Percentiles rank a stretch among this genome's conserved stretches.
Conservation (phyloP, 2,888 invertebrate species). For the Catonia carolina region DNA sequence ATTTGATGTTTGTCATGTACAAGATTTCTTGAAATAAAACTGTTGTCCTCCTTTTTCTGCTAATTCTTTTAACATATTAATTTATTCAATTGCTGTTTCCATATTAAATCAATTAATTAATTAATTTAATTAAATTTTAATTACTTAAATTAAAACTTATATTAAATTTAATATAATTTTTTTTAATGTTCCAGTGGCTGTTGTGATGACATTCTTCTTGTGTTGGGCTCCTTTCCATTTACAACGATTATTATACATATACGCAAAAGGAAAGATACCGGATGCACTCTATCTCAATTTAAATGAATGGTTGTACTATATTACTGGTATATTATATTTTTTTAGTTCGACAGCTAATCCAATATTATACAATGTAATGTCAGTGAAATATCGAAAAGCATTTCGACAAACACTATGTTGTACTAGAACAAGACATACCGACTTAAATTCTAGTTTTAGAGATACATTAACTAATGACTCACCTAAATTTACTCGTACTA, state of each 20-base stretch:
- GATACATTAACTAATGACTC: conserved; percentile 47
- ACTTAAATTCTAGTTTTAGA: conserved; percentile 50
- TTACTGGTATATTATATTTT: conserved; percentile 76
- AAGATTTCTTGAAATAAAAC: too few relatives aligned
- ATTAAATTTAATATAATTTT: too few relatives aligned
- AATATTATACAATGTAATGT: conserved; percentile 80
- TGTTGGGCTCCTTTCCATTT: conserved; percentile 97
- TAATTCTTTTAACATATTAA: too few relatives aligned
- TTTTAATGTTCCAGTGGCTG: conserved; percentile 72
- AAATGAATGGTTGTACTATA: conserved; percentile 72
- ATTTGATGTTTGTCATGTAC: too few relatives aligned
- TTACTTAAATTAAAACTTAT: too few relatives aligned
- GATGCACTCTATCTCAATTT: conserved; percentile 42
- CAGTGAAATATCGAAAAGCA: conserved; percentile 58
- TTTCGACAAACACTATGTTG: conserved; percentile 28
- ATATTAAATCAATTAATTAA: too few relatives aligned
- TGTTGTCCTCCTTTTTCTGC: too few relatives aligned
- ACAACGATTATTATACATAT: conserved; percentile 77
- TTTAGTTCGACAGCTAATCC: conserved; percentile 78
- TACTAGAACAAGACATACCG: conserved; percentile 4
- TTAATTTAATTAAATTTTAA: too few relatives aligned
- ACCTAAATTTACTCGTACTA: conserved; percentile 28
- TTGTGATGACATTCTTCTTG: conserved; percentile 87
- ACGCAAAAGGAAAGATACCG: conserved; percentile 50
- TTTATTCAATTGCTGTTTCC: too few relatives aligned